These are phyloP conservation scores for Heliconius hermathena DNA, from an alignment of 1,140 invertebrate genomes.

Conservation along the genomic window DNA sequence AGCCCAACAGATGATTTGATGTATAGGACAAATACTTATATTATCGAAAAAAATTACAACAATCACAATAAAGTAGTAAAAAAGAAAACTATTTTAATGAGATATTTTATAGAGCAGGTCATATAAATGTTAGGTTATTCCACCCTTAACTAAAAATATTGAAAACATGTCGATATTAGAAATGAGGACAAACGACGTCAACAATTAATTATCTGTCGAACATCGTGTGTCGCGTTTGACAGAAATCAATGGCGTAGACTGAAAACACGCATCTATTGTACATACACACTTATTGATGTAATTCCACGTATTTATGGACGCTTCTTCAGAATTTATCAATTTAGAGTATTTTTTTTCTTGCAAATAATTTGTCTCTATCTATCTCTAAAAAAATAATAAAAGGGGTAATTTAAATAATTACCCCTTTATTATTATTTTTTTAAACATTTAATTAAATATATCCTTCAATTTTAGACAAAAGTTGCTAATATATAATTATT, in stretches of 20 bases:
- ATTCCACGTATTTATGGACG: neutral
- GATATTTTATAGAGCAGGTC: constrained; percentile 4
- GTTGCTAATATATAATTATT: no score
- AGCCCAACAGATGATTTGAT: constrained; percentile 14
- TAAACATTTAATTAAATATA: no score
- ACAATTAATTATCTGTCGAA: constrained; percentile 42
- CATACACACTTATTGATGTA: constrained; percentile 6
- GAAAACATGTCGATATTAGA: constrained; percentile 16
- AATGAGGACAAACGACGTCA: constrained; percentile 33
- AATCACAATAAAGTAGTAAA: neutral
- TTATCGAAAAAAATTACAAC: neutral
- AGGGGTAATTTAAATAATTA: no score
- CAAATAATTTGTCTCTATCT: neutral
- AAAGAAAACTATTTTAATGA: neutral
- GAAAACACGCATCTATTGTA: constrained; percentile 28
- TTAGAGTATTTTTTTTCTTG: neutral
- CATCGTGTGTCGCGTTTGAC: constrained; percentile 31
- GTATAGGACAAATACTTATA: constrained; percentile 10
- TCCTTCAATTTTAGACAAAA: no score
- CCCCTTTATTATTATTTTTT: no score
- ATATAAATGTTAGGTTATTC: constrained; percentile 1
- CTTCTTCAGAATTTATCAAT: neutral
- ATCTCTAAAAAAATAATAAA: no score
- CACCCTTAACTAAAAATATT: neutral
- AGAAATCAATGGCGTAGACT: constrained; percentile 34